Evolutionary conservation across 1,140 invertebrate genomes (phyloP).

Genomic region (Drosophila baimaii): DNA sequence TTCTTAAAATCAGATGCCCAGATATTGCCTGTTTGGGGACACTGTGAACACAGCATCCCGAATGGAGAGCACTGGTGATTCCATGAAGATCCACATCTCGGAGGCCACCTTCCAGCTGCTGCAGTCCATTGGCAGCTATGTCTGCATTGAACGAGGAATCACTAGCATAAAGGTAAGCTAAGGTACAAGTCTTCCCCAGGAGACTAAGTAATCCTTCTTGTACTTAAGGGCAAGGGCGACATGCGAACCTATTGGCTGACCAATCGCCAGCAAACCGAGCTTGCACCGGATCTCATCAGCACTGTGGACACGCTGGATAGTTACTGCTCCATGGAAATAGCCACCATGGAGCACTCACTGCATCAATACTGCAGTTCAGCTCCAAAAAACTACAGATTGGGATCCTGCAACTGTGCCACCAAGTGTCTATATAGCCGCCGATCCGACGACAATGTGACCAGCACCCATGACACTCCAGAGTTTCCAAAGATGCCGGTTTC

Average conservation of each 20-base stretch:
- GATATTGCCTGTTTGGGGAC: constrained; percentile 96
- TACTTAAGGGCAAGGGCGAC: constrained; percentile 92
- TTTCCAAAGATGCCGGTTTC: constrained; percentile 29
- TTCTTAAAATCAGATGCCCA: constrained; percentile 88
- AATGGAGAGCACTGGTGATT: constrained; percentile 93
- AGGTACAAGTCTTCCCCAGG: fast-evolving
- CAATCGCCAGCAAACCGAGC: constrained; percentile 68
- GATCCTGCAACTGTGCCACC: constrained; percentile 72
- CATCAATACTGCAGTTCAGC: constrained; percentile 27
- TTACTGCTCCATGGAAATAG: constrained; percentile 33
- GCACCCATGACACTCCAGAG: constrained; percentile 19
- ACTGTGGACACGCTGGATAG: constrained; percentile 63
- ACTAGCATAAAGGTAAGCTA: constrained; percentile 90
- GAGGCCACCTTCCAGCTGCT: constrained; percentile 92
- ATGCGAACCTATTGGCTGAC: constrained; percentile 94
- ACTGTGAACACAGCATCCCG: constrained; percentile 95
- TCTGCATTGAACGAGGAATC: constrained; percentile 87
- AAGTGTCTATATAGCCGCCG: constrained; percentile 74
- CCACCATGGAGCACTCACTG: constrained; percentile 20
- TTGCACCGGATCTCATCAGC: constrained; percentile 73
- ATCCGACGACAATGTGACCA: constrained; percentile 76
- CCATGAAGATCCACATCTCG: constrained; percentile 97
- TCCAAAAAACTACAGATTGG: constrained; percentile 19
- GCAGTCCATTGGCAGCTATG: constrained; percentile 85
- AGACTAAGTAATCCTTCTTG: background rate